phyloP scores from a whole-genome alignment of 2,888 invertebrate genomes.

The Drosophila siamana region DNA sequence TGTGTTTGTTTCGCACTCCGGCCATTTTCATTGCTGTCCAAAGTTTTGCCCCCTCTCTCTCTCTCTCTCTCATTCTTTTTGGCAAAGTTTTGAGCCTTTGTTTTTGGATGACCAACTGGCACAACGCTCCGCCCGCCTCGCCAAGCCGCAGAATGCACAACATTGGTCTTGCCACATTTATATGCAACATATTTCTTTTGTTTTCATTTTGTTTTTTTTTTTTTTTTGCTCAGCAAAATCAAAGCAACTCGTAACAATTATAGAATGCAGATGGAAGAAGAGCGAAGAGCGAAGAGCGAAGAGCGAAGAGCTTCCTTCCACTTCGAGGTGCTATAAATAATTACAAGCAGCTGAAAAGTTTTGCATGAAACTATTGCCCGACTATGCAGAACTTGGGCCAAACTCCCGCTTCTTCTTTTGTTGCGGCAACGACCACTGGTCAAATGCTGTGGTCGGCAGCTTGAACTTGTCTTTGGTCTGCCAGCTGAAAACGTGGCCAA shows the following conservation, averaged over 20 bases:
- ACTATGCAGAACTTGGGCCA: conserved; percentile 57
- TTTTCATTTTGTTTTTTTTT: conserved; percentile 6
- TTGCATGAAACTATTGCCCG: conserved; percentile 51
- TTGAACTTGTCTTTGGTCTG: conserved; percentile 53
- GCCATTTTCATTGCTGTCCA: conserved; percentile 39
- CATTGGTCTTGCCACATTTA: conserved; percentile 40
- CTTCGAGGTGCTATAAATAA: conserved; percentile 73
- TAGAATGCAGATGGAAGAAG: conserved; percentile 12
- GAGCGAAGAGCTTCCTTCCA: conserved; percentile 31
- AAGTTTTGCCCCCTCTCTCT: conserved; percentile 27
- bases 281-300: conserved; percentile 1
- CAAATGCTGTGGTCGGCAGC: conserved; percentile 57
- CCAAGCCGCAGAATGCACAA: conserved; percentile 31
- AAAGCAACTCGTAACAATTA: conserved; percentile 53
- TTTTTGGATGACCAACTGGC: conserved; percentile 36
- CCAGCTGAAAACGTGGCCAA: conserved; percentile 49
- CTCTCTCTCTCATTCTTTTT: too few relatives aligned
- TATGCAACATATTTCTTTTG: conserved; percentile 16
- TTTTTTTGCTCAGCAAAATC: conserved; percentile 30
- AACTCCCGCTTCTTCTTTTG: conserved; percentile 12
- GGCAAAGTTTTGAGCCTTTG: conserved; percentile 43
- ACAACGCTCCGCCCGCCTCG: background rate
- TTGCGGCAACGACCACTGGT: conserved; percentile 18
- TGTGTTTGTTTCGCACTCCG: conserved; percentile 41
- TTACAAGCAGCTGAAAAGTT: conserved; percentile 71